Base-by-base conservation (phyloP, 1,140 invertebrate genomes). In the Mya arenaria region DNA sequence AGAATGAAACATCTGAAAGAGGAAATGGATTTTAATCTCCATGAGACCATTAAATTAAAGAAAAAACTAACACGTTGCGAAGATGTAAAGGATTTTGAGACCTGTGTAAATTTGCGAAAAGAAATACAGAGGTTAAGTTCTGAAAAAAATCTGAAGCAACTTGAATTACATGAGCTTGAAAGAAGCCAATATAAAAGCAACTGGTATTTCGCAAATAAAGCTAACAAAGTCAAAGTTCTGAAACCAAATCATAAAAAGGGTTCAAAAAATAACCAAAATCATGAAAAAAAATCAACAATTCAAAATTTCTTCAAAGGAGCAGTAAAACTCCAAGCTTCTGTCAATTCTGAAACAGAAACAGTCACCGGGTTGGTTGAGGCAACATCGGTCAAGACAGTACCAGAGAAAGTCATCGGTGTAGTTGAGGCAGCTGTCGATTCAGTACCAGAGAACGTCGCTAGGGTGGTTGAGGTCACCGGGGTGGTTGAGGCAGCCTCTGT, bases 11-110 rank as follows among this genome's bases (percentile, higher is more conserved):
- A 58, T 8, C 30, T 58, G 30, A 58, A 58, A n/a, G 55, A 58
- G 30, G 55, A 58, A 58, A 58, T 58, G 5, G 55, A 58, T 23
- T 58, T 58, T 28, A 19, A 58, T 23, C n/a, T 23, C 55, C 55
- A 58, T 58, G 55, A 58, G 30, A 58, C 55, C n/a, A 58, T 58
- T 58, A 58, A 58, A 58, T 8, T 58, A 58, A 58, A 58, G n/a
- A 58, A 58, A 28, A 58, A 58, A 19, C 30, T 58, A 58, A 58
- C 55, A 58, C n/a, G 55, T 23, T 58, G 55, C 30, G 55, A 58
- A 58, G 55, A 6, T 58, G 55, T 58, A 19, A 6, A 23, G 19
- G 55, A 58, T 58, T 28, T 23, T 58, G 55, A 58, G 30, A 58
- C n/a, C 5, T 58, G 55, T 58, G n/a, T 58, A 28, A 8, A 19